These are phyloP conservation scores for Drosophila murphyi DNA, from an alignment of 1,140 invertebrate genomes.

Conservation along the genomic window DNA sequence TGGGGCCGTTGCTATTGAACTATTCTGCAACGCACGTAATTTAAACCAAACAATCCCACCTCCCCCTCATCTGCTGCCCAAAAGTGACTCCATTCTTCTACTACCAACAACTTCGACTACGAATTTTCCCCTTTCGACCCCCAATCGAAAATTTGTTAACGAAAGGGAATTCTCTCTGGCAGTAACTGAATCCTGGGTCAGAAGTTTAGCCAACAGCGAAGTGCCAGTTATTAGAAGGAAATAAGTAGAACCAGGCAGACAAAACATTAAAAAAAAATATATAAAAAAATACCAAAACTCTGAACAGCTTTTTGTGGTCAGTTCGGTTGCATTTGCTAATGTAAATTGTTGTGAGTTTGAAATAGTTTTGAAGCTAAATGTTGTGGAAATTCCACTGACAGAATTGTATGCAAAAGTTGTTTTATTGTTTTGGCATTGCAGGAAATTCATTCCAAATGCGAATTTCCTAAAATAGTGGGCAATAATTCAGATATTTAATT, in stretches of 20 bases:
- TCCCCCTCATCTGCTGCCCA: constrained; percentile 6
- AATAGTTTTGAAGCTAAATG: constrained; percentile 24
- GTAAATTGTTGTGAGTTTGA: constrained; percentile 50
- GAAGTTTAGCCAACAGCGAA: constrained; percentile 59
- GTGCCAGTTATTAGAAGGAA: constrained; percentile 73
- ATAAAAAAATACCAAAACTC: constrained; percentile 8
- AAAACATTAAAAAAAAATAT: neutral
- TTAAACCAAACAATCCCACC: constrained; percentile 15
- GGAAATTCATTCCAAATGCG: neutral
- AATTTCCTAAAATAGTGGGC: neutral
- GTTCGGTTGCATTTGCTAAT: constrained; percentile 72
- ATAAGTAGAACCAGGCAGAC: constrained; percentile 67
- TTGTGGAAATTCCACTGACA: constrained; percentile 3
- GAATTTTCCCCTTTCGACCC: constrained; percentile 31
- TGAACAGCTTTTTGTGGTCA: constrained; percentile 58
- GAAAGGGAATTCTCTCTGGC: constrained; percentile 73
- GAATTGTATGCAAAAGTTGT: constrained; percentile 16
- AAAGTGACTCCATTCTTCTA: neutral
- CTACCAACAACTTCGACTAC: neutral
- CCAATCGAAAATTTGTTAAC: constrained; percentile 48
- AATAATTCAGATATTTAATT: neutral
- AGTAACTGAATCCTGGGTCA: constrained; percentile 55
- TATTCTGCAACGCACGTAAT: constrained; percentile 54
- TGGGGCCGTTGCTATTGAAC: constrained; percentile 43
- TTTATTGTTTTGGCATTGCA: constrained; percentile 20